phyloP scores from a whole-genome alignment of 2,888 invertebrate species.

The Limenitis camilla region DNA sequence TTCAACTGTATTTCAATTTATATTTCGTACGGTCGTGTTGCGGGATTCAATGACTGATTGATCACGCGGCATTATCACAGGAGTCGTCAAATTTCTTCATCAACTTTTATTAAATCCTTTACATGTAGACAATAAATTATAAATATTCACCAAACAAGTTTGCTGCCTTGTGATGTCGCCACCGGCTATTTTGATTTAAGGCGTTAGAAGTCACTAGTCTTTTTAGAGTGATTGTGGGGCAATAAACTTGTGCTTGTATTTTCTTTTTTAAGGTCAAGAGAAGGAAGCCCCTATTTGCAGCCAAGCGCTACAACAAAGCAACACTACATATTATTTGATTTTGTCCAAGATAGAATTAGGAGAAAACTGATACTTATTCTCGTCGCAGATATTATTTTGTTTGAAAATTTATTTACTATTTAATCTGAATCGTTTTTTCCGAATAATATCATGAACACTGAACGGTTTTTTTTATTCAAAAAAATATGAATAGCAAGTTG shows the following conservation, averaged over 20 bases:
- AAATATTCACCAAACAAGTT: neutral
- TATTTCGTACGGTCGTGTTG: constrained; percentile 2
- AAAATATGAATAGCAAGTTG: too few relatives aligned
- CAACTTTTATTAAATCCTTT: neutral
- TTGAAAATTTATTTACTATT: neutral
- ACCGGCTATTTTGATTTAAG: constrained; percentile 27
- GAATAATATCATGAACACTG: constrained; percentile 1
- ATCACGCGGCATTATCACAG: constrained; percentile 25
- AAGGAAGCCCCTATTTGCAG: constrained; percentile 32
- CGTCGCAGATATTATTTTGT: neutral
- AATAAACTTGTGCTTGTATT: constrained; percentile 55
- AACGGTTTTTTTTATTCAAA: constrained; percentile 1
- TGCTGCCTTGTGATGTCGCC: constrained; percentile 33
- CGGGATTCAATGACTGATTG: constrained; percentile 25
- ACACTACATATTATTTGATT: constrained; percentile 21
- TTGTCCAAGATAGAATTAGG: neutral
- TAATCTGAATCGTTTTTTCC: constrained; percentile 1
- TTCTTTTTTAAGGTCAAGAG: constrained; percentile 50
- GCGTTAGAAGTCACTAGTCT: constrained; percentile 4
- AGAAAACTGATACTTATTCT: neutral
- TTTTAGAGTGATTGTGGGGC: constrained; percentile 25
- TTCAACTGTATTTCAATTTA: neutral
- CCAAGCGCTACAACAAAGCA: constrained; percentile 22
- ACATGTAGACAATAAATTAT: neutral
- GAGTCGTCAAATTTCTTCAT: neutral